Evolutionary conservation across 1,140 invertebrate species (phyloP).

Genomic region (Hypsibius dujardini): DNA sequence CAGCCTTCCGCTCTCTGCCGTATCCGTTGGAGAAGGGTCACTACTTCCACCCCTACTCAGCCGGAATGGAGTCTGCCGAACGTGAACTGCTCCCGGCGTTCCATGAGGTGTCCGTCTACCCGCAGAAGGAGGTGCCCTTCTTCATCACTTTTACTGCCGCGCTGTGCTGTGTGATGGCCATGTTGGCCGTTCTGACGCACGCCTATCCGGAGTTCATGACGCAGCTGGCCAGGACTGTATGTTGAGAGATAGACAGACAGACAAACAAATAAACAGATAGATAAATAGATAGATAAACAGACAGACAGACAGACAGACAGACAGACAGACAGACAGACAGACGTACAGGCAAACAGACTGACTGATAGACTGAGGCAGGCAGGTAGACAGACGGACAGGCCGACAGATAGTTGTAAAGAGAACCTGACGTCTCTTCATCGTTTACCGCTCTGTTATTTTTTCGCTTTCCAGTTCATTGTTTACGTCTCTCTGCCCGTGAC

Average conservation of each 20-base stretch:
- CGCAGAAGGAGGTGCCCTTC: conserved; percentile 84
- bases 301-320: no score
- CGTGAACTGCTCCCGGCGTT: conserved; percentile 78
- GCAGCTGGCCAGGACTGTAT: conserved; percentile 53
- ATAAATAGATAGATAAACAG: no score
- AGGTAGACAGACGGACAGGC: no score
- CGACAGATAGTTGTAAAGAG: conserved; percentile 15
- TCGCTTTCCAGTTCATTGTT: conserved; percentile 43
- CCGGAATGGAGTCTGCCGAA: conserved; percentile 83
- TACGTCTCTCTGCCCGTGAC: conserved; percentile 65
- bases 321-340: no score
- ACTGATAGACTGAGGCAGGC: no score
- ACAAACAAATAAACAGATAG: conserved; percentile 5
- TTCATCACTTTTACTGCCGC: conserved; percentile 86
- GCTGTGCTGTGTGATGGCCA: conserved; percentile 80
- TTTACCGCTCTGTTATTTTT: conserved; percentile 16
- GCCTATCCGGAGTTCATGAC: conserved; percentile 87
- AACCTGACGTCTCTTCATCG: conserved; percentile 7
- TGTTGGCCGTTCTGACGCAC: conserved; percentile 73
- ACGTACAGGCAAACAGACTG: no score
- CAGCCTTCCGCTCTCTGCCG: conserved; percentile 72
- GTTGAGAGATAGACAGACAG: not conserved
- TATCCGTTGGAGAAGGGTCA: conserved; percentile 81
- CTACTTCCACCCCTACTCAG: conserved; percentile 84
- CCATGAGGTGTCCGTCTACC: conserved; percentile 87